Conservation (phyloP, 2,113 vertebrate genomes). For the Mastomys coucha region DNA sequence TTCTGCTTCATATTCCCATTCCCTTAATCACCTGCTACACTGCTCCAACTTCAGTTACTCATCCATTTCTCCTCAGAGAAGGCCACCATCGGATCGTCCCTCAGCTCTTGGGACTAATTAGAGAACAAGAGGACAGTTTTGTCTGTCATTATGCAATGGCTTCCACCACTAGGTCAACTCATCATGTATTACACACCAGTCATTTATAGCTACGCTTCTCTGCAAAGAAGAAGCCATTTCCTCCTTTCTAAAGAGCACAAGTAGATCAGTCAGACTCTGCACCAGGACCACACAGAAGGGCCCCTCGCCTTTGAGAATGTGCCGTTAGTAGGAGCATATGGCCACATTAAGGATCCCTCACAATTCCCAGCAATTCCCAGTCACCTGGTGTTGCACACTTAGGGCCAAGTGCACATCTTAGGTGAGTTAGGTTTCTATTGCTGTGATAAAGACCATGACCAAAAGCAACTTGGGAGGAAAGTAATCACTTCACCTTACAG, state of each 20-base stretch:
- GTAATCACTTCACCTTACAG: not conserved
- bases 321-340: not conserved
- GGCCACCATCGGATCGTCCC: not conserved
- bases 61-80: not conserved
- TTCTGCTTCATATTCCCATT: not conserved
- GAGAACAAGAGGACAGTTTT: slow-evolving; percentile 14
- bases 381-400: not conserved
- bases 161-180: not conserved
- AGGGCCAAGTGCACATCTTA: not conserved
- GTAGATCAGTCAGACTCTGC: not conserved
- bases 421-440: not conserved
- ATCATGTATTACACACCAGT: slow-evolving; percentile 33
- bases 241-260: not conserved
- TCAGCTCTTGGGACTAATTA: not conserved
- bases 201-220: slow-evolving; percentile 48
- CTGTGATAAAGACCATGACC: not conserved
- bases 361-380: not conserved
- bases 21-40: not conserved
- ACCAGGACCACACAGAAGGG: not conserved
- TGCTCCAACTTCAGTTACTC: not conserved
- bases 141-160: not conserved
- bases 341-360: not conserved
- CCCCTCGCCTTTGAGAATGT: not conserved
- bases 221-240: not conserved
- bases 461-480: not conserved